phyloP scores from a whole-genome alignment of 2,888 invertebrate genomes.

The Cosmorhoe ocellata region DNA sequence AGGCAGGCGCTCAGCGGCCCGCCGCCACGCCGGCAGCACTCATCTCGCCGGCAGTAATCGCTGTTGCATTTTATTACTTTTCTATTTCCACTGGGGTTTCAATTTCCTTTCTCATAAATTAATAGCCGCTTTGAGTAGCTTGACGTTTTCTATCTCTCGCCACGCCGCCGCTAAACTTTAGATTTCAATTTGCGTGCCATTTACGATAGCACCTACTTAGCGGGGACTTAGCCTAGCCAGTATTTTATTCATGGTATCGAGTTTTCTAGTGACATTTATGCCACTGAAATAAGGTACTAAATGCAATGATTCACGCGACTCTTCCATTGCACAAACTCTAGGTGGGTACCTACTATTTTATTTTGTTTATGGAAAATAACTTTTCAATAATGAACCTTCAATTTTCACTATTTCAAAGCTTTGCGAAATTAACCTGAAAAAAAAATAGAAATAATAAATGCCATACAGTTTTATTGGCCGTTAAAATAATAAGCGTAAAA shows the following conservation, averaged over 20 bases:
- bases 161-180: conserved; percentile 64
- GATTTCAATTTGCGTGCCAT: conserved; percentile 60
- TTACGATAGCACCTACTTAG: not conserved
- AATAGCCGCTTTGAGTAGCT: conserved; percentile 74
- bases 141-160: conserved; percentile 73
- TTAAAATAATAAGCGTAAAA: too few relatives aligned
- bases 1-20: conserved; percentile 31
- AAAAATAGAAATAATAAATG: too few relatives aligned
- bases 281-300: too few relatives aligned
- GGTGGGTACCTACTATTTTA: not conserved
- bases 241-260: too few relatives aligned
- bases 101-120: conserved; percentile 80
- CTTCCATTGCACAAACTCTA: too few relatives aligned
- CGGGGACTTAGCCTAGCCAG: not conserved
- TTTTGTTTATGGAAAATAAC: not conserved
- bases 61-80: conserved; percentile 82
- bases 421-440: too few relatives aligned
- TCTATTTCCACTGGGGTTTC: conserved; percentile 81
- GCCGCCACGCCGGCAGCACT: conserved; percentile 52
- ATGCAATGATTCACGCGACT: too few relatives aligned
- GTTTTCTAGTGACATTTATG: too few relatives aligned
- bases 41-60: conserved; percentile 66
- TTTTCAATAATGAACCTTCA: too few relatives aligned
- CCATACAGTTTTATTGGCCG: too few relatives aligned
- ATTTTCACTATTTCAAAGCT: too few relatives aligned